A percentile compares a stretch with the other conserved stretches of the same genome.
Conservation (phyloP, 2,888 invertebrate genomes). For the Stenchaetothrips biformis region DNA sequence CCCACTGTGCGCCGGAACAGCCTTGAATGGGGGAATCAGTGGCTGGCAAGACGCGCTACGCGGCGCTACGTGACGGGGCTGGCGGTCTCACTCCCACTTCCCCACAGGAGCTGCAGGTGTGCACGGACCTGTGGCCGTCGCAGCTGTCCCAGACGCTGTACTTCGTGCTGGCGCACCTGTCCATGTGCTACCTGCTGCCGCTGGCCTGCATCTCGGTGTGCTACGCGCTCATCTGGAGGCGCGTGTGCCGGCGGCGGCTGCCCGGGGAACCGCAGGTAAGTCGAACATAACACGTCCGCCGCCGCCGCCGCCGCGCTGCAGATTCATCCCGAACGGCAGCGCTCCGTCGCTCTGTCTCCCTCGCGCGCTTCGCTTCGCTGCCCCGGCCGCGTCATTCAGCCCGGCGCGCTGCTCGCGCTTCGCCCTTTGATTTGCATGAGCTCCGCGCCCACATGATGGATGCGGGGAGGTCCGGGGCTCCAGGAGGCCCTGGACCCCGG, state of each 20-base stretch:
- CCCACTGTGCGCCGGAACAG: too few relatives aligned
- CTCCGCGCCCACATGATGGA: not conserved
- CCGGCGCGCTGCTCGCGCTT: not conserved
- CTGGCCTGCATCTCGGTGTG: conserved; percentile 51
- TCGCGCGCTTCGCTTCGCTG: too few relatives aligned
- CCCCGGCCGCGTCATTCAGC: not conserved
- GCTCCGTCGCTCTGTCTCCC: not conserved
- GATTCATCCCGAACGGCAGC: too few relatives aligned
- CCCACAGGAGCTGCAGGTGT: conserved; percentile 41
- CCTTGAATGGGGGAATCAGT: too few relatives aligned
- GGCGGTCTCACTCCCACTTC: too few relatives aligned
- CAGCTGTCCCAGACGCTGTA: conserved; percentile 47
- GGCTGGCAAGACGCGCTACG: too few relatives aligned
- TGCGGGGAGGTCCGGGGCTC: not conserved
- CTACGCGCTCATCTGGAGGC: conserved; percentile 51
- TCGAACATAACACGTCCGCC: not conserved
- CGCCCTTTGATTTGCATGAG: not conserved
- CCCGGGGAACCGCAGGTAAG: conserved; percentile 46
- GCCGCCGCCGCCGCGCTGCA: too few relatives aligned
- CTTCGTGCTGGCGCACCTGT: conserved; percentile 51
- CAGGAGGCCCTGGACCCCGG: too few relatives aligned
- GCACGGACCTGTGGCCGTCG: conserved; percentile 49
- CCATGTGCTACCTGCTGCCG: conserved; percentile 53
- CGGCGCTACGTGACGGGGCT: too few relatives aligned
- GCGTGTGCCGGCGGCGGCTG: conserved; percentile 47